A percentile compares a stretch with the other conserved stretches of the same genome.
Evolutionary conservation across 2,113 vertebrate genomes (phyloP).

Genomic region (Oostethus manadensis): DNA sequence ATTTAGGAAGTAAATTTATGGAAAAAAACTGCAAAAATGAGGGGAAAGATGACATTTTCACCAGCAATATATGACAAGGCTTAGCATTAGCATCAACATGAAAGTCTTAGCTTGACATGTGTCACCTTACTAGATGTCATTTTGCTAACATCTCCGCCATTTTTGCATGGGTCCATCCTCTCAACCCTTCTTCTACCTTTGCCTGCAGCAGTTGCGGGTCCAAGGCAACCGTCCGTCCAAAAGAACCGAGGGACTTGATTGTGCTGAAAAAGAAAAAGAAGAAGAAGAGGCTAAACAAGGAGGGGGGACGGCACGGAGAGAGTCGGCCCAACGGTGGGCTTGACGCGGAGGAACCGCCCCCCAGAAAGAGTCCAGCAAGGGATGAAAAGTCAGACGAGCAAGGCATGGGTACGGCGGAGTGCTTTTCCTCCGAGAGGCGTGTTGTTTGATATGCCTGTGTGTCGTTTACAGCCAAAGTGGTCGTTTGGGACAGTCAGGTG

Average conservation of each 20-base stretch:
- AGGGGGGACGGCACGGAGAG: constrained; percentile 29
- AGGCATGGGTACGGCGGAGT: constrained; percentile 26
- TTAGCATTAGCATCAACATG: no score
- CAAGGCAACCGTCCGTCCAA: constrained; percentile 4
- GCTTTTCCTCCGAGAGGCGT: not conserved
- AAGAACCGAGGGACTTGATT: not conserved
- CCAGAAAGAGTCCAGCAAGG: constrained; percentile 23
- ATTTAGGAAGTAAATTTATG: no score
- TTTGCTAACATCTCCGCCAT: no score
- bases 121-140: no score
- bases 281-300: constrained; percentile 57
- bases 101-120: no score
- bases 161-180: not conserved
- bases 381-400: constrained; percentile 9
- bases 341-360: constrained; percentile 19
- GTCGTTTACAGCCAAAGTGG: constrained; percentile 23
- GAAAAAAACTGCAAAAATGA: no score
- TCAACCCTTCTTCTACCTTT: not conserved
- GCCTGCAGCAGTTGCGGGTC: constrained; percentile 21
- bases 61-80: no score
- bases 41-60: no score
- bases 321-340: constrained; percentile 17
- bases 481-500: constrained; percentile 52
- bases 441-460: not conserved
- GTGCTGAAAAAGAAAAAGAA: constrained; percentile 41